Base-by-base conservation (phyloP, 2,888 invertebrate genomes). In the Lasius fuliginosus region DNA sequence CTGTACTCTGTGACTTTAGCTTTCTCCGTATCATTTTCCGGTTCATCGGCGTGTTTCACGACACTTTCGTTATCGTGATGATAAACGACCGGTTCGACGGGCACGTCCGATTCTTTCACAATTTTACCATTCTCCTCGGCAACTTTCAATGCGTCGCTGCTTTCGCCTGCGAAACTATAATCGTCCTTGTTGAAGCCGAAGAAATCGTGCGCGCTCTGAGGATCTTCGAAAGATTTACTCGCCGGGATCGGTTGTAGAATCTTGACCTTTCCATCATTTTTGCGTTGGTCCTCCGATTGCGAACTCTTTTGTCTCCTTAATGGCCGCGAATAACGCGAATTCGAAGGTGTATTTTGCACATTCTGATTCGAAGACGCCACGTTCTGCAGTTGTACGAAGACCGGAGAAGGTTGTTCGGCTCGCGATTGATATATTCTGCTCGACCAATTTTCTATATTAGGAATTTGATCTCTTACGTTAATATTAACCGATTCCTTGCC, bases 1-100 rank as follows among this genome's bases (percentile, higher is more conserved):
- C 89, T 87, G 69, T 91, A 93, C 58, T 91, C 90, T 60, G 88
- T 91, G 40, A 89, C 85, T 56, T 89, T 89, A 33, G 92, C 88
- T 86, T 91, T 90, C 84, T 88, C 91, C 3, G 86, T 87, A 62
- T 90, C 88, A 53, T 82, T 92, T 76, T 91, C 91, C 15, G 92
- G 91, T 60, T 90, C 90, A 30, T 90, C 89, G 85, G 40, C 33
- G 12, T 81, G 74, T 85, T 86, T 84, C 83, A 49, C 60, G 36
- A 92, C 81, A 71, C 86, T 90, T 56, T 90, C 92, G 58, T 91
- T 90, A 71, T 90, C 86, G 3, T 87, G 23, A 1, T 87, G 56
- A 86, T 92, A 90, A 64, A 89, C 88, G 74, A 87, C 3, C 12
- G 73, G 86, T 79, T 85, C 86, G 11, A 56, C 71, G 15, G 62